Percentiles rank a stretch among this genome's conserved stretches.
phyloP scores from a whole-genome alignment of 2,797 vertebrate genomes.

The Aotus griseimembra region DNA sequence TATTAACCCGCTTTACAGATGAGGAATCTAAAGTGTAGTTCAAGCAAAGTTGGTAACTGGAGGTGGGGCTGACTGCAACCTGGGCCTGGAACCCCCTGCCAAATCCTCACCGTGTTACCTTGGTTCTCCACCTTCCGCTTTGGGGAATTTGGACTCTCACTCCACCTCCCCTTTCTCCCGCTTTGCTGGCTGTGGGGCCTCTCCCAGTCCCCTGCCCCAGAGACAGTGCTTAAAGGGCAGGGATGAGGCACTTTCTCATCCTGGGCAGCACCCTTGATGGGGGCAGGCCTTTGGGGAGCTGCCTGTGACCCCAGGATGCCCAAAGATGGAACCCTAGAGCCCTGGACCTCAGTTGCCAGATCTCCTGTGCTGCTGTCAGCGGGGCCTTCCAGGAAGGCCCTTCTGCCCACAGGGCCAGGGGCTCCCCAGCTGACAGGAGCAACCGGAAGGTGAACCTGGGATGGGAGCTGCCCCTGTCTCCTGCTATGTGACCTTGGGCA shows the following conservation, averaged over 20 bases:
- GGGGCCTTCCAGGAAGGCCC: not conserved
- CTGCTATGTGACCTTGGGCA: not conserved
- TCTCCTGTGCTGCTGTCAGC: not conserved
- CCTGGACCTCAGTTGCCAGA: not conserved
- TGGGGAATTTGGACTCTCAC: not conserved
- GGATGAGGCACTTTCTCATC: not conserved
- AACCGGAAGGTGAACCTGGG: not conserved
- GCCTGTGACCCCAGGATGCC: not conserved
- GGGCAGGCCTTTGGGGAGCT: not conserved
- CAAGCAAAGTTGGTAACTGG: not conserved
- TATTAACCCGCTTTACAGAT: not conserved
- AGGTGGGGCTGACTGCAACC: not conserved
- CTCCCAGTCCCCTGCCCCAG: not conserved
- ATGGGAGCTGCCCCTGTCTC: not conserved
- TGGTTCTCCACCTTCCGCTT: not conserved
- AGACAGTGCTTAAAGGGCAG: not conserved
- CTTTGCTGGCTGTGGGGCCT: not conserved
- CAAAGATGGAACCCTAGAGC: not conserved
- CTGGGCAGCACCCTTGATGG: not conserved
- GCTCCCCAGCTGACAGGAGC: not conserved
- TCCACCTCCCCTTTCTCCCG: not conserved
- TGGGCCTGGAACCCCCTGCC: not conserved
- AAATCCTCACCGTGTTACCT: not conserved
- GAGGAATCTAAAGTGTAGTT: not conserved
- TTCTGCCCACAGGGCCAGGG: not conserved